phyloP scores from a whole-genome alignment of 2,888 invertebrate species.

The Hirtodrosophila trivittata region DNA sequence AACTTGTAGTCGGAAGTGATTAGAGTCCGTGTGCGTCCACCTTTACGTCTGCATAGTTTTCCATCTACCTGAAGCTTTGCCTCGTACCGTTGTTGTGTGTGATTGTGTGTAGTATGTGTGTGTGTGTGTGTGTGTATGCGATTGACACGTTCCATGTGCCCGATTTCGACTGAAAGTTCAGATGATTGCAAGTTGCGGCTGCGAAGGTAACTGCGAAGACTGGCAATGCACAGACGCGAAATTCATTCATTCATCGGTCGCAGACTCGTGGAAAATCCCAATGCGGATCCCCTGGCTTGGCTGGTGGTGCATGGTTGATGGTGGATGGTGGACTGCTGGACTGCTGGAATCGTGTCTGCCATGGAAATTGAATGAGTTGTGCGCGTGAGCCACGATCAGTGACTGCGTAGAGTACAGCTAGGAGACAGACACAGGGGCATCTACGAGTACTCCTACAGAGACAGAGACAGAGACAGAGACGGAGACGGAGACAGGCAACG shows the following conservation, averaged over 20 bases:
- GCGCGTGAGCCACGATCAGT: slow-evolving; percentile 76
- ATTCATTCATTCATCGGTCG: slow-evolving; percentile 68
- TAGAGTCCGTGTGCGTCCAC: slow-evolving; percentile 59
- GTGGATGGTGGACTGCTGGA: slow-evolving; percentile 3
- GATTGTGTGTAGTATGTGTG: slow-evolving; percentile 29
- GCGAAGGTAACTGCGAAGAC: slow-evolving; percentile 42
- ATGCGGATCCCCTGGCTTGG: neutral
- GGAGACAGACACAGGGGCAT: neutral
- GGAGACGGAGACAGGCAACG: neutral
- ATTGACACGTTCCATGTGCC: slow-evolving; percentile 75
- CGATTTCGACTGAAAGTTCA: slow-evolving; percentile 52
- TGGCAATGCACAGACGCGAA: slow-evolving; percentile 62
- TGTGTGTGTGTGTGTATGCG: slow-evolving; percentile 51
- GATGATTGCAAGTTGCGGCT: slow-evolving; percentile 39
- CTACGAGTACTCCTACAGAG: neutral
- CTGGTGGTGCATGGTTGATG: slow-evolving; percentile 8
- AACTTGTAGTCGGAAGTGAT: slow-evolving; percentile 73
- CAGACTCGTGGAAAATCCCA: slow-evolving; percentile 32
- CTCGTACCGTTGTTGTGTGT: slow-evolving; percentile 18
- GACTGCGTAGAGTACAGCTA: slow-evolving; percentile 38
- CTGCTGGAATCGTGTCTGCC: slow-evolving; percentile 69
- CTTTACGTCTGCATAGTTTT: slow-evolving; percentile 20
- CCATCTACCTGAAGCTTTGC: neutral
- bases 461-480: neutral
- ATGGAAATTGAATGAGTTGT: slow-evolving; percentile 78